Conservation (phyloP, 2,113 vertebrate species). For the Gymnarchus niloticus region DNA sequence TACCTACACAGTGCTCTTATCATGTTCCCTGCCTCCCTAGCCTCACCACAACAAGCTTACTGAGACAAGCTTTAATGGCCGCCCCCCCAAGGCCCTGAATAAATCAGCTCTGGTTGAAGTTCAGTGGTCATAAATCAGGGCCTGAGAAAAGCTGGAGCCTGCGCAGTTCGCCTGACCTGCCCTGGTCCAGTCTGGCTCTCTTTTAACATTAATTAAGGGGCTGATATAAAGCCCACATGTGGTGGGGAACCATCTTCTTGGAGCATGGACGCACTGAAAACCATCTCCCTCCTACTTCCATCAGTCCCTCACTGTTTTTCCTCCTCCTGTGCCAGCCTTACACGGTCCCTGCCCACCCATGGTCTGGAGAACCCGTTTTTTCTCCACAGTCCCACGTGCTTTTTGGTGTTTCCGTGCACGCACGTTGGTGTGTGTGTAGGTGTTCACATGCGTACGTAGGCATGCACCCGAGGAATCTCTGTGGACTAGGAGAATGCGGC, state of each 20-base stretch:
- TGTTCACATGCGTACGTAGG: background rate
- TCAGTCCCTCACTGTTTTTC: background rate
- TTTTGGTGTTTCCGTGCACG: background rate
- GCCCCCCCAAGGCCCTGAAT: constrained; percentile 72
- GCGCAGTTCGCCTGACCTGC: constrained; percentile 97
- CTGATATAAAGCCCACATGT: constrained; percentile 99
- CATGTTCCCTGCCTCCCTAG: background rate
- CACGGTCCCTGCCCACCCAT: background rate
- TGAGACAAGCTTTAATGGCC: background rate
- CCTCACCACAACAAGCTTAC: background rate
- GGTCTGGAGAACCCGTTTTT: background rate
- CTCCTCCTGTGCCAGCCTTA: background rate
- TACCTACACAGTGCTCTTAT: background rate
- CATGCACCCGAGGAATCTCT: constrained; percentile 27
- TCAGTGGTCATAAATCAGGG: constrained; percentile 96
- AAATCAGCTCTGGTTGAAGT: constrained; percentile 96
- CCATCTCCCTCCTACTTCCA: background rate
- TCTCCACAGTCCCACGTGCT: background rate
- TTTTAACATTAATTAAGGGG: constrained; percentile 99
- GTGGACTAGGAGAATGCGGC: constrained; percentile 30
- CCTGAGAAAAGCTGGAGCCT: constrained; percentile 95
- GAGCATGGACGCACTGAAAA: constrained; percentile 62
- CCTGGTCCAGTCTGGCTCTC: constrained; percentile 98
- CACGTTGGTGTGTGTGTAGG: background rate
- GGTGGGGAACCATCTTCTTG: constrained; percentile 59